Conservation (phyloP, 2,113 vertebrate species). For the Falco punctatus region DNA sequence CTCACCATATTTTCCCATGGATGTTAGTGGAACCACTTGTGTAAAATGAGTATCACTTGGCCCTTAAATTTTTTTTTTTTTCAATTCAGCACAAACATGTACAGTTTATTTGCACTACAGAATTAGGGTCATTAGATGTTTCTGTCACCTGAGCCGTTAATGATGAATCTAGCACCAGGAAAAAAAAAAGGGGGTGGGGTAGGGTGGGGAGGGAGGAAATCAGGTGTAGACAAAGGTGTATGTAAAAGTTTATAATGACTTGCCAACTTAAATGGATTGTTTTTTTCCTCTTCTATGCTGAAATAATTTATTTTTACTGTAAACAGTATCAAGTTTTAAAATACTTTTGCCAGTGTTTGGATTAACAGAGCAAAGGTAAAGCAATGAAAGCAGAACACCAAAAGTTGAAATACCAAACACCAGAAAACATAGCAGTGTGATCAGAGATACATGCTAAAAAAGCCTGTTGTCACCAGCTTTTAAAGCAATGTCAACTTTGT, state of each 20-base stretch:
- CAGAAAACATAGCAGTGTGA: background rate
- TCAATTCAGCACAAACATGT: constrained; percentile 47
- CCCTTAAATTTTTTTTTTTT: constrained; percentile 8
- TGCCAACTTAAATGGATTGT: constrained; percentile 20
- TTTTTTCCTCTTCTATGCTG: constrained; percentile 19
- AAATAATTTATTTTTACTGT: constrained; percentile 36
- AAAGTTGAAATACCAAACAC: constrained; percentile 38
- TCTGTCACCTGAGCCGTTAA: constrained; percentile 59
- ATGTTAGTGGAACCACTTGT: background rate
- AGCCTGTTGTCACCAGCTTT: constrained; percentile 51
- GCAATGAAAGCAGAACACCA: background rate
- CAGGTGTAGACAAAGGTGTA: background rate
- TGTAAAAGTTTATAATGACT: constrained; percentile 6
- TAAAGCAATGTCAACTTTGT: constrained; percentile 66
- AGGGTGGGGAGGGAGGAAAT: background rate
- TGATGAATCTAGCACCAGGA: background rate
- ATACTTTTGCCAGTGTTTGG: constrained; percentile 14
- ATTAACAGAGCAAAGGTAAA: constrained; percentile 39
- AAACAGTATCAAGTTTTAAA: constrained; percentile 1
- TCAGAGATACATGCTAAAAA: background rate
- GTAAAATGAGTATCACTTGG: background rate
- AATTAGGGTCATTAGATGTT: constrained; percentile 36
- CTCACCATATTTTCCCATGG: background rate
- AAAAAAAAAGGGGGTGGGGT: background rate
- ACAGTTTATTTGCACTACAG: constrained; percentile 58